These are phyloP conservation scores for Drosophila demipolita DNA, from an alignment of 2,888 invertebrate species.

Conservation along the genomic window DNA sequence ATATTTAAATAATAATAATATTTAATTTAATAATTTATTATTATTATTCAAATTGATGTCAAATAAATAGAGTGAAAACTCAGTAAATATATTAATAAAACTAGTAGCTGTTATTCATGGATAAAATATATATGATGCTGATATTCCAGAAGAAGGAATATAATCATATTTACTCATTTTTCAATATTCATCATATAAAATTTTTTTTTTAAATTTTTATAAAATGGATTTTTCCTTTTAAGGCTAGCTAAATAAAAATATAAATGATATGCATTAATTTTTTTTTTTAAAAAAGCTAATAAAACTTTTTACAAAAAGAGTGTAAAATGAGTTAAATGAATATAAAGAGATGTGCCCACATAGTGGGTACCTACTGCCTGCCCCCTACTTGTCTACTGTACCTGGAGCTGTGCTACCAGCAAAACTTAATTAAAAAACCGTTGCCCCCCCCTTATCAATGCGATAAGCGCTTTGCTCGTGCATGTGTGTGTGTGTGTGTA, in stretches of 20 bases:
- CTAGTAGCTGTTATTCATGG: too few relatives aligned
- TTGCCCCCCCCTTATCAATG: conserved; percentile 70
- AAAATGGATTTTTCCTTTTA: not conserved
- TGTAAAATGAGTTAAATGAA: not conserved
- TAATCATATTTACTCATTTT: not conserved
- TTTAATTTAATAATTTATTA: too few relatives aligned
- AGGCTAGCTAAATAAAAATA: not conserved
- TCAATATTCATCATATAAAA: rapidly evolving
- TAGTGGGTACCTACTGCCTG: not conserved
- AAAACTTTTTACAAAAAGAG: not conserved
- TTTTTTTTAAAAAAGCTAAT: not conserved
- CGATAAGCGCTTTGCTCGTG: conserved; percentile 61
- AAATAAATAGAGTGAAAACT: not conserved
- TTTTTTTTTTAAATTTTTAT: not conserved
- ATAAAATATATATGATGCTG: not conserved
- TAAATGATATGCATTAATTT: not conserved
- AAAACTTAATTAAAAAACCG: conserved; percentile 81
- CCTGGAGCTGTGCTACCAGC: conserved; percentile 44
- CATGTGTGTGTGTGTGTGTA: conserved; percentile 5
- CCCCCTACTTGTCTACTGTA: conserved; percentile 52
- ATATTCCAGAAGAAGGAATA: not conserved
- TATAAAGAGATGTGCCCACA: not conserved
- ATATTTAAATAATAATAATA: too few relatives aligned
- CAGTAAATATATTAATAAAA: not conserved
- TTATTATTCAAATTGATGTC: too few relatives aligned